phyloP scores from a whole-genome alignment of 1,140 invertebrate genomes.

The Uloborus diversus region DNA sequence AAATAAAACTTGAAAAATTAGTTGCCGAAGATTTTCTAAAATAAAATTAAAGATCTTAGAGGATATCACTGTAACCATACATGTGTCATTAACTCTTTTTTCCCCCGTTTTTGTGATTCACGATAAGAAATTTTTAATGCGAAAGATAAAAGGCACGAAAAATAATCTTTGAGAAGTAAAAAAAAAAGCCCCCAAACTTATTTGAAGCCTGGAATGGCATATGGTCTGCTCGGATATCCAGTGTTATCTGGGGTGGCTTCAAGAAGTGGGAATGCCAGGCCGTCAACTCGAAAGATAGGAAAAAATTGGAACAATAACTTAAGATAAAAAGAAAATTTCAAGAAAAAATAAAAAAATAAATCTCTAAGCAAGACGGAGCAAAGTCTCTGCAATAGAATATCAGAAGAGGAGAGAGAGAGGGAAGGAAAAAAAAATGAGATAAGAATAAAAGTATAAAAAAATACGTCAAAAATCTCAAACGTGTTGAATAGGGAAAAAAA shows the following conservation, averaged over 20 bases:
- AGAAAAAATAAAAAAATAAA: constrained; percentile 7
- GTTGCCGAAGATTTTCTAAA: too few species aligned
- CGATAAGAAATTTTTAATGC: too few species aligned
- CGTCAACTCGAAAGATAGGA: background rate
- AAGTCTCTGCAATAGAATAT: constrained; percentile 41
- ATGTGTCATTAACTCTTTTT: too few species aligned
- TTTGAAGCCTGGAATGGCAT: too few species aligned
- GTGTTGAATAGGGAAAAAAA: constrained; percentile 44
- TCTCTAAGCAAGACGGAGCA: background rate
- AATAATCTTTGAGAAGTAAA: too few species aligned
- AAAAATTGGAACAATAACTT: constrained; percentile 37
- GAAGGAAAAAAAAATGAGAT: background rate
- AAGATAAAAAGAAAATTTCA: background rate
- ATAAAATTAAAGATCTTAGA: too few species aligned
- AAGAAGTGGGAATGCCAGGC: background rate
- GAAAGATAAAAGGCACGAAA: too few species aligned
- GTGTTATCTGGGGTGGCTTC: background rate
- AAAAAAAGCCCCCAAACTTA: too few species aligned
- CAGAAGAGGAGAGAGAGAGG: background rate
- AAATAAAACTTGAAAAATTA: too few species aligned
- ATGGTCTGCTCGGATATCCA: too few species aligned
- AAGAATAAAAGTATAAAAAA: background rate
- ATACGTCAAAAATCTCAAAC: constrained; percentile 51
- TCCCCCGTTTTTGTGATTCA: too few species aligned
- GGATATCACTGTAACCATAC: too few species aligned